Base-by-base conservation (phyloP, 2,888 invertebrate genomes). In the Ypsolopha sequella region DNA sequence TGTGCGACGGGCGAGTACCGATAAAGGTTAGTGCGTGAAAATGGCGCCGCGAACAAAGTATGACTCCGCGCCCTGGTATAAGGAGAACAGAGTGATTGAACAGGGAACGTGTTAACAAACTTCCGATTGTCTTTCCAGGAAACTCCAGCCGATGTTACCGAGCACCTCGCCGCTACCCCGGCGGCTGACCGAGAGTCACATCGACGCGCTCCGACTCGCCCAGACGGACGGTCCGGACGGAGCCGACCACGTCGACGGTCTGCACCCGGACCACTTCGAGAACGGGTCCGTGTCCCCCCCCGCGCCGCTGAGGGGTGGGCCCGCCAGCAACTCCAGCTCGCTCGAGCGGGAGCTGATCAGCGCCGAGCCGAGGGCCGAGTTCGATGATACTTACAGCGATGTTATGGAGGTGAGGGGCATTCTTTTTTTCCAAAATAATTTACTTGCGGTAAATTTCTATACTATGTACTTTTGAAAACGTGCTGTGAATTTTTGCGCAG, bases 251-350 rank as follows among this genome's bases (percentile, higher is more conserved):
- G 84, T 82, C 50, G 82, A 81, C 64, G 78, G 79, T 1, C 62
- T 82, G 1, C 70, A 77, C 51, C 68, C 75, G 0, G 75, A 78
- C 52, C 80, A 81, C 57, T 81, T 82, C 62, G 77, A 76, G 52
- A 69, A 65, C 59, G 60, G 65, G 38, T 47, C 55, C 52, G 48
- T 55, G 2, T 2, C 59, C n/a, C 54, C 67, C 1, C 10, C 34
- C 24, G 1, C 43, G 9, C 34, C 41, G 36, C 10, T 6, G 38
- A 7, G 35, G 24, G 41, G 48, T 0, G 70, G 79, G 68, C 59
- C 76, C n/a, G 66, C 74, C 41, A 74, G 76, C 58, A 79, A 69
- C 39, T 84, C 84, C 0, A 80, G 82, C 0, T 85, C 85, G 0
- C 62, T 85, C 7, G 85, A 85, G 55, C 70, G 85, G 0, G 85